Evolutionary conservation across 64 coral and sea anemone genomes (phyloP).

Genomic region (Dendronephthya gigantea): DNA sequence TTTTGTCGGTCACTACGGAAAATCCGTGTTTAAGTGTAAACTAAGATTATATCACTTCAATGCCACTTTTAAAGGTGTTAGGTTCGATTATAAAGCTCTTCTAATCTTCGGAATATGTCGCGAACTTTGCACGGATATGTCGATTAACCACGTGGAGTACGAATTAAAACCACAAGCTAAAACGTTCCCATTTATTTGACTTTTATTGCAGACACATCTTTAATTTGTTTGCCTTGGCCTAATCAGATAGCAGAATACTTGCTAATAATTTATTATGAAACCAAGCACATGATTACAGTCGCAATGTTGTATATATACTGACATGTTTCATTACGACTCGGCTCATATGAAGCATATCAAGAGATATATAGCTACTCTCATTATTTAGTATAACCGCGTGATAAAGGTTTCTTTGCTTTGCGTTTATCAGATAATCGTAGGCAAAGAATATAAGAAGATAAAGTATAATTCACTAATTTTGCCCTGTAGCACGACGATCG

Average conservation of each 20-base stretch:
- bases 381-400: not conserved
- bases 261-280: not conserved
- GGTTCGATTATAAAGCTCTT: not conserved
- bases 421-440: not conserved
- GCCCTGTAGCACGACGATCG: no score
- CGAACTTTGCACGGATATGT: not conserved
- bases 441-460: not conserved
- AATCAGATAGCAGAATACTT: not conserved
- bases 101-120: not conserved
- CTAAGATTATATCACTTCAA: not conserved
- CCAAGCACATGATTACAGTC: not conserved
- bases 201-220: not conserved
- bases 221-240: conserved; percentile 10
- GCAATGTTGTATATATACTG: not conserved
- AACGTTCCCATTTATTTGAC: not conserved
- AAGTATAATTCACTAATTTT: not conserved
- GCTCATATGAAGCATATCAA: not conserved
- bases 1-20: not conserved
- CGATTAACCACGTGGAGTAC: not conserved
- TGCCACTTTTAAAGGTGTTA: not conserved
- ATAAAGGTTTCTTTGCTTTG: not conserved
- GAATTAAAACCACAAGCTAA: not conserved
- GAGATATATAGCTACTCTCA: not conserved
- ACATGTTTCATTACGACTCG: not conserved
- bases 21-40: not conserved